Evolutionary conservation across 2,888 invertebrate genomes (phyloP).

Genomic region (Pristionchus mayeri): DNA sequence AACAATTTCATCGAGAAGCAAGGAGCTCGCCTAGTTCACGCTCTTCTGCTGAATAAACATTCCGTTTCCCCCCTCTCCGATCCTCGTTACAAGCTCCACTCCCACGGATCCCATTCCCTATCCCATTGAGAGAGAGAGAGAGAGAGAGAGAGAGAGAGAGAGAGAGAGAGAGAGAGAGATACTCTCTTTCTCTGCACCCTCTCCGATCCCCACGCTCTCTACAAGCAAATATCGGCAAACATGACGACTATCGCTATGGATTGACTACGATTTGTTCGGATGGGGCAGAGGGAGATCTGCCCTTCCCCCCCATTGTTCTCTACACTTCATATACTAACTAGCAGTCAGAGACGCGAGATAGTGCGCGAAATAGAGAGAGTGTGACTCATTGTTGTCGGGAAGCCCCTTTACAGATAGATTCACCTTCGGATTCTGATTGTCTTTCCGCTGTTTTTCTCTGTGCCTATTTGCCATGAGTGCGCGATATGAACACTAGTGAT

Average conservation of each 20-base stretch:
- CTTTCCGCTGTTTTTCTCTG: too few species aligned
- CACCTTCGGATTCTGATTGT: too few species aligned
- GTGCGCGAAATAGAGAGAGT: too few species aligned
- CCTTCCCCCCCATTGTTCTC: too few species aligned
- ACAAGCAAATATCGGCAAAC: conserved; percentile 13
- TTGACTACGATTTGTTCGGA: conserved; percentile 6
- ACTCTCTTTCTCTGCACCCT: conserved; percentile 28
- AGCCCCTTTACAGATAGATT: too few species aligned
- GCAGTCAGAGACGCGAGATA: too few species aligned
- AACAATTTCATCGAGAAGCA: neutral
- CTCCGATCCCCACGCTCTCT: neutral
- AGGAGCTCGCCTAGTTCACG: neutral
- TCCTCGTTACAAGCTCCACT: conserved; percentile 5
- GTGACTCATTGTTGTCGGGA: too few species aligned
- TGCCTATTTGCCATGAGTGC: neutral
- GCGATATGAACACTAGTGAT: neutral
- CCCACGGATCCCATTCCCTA: neutral
- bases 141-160: too few species aligned
- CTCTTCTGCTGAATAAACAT: neutral
- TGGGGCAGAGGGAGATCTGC: conserved; percentile 4
- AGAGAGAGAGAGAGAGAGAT: too few species aligned
- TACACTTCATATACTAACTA: too few species aligned
- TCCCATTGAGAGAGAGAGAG: neutral
- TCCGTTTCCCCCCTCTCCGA: neutral
- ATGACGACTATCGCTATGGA: conserved; percentile 25